Base-by-base conservation (phyloP, 2,113 vertebrate species). In the Boleophthalmus pectinirostris region DNA sequence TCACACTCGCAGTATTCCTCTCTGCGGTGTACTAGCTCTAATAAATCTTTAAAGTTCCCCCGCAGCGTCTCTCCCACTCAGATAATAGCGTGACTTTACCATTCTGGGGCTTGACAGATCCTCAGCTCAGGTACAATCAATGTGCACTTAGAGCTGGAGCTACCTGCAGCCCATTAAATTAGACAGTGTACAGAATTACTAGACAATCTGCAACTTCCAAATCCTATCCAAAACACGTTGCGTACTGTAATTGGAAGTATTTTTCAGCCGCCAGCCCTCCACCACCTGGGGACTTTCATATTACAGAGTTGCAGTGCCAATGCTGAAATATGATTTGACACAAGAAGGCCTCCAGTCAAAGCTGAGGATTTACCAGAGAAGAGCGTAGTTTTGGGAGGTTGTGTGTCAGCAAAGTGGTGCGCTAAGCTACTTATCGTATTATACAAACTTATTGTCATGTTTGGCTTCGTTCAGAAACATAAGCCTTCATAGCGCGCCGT, bases 371-470 rank as follows among this genome's bases (percentile, higher is more conserved):
- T 77, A 58, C 56, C 9, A 23, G 13, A 49, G 54, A 49, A 33
- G 76, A 81, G 65, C 70, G 66, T 61, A 29, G 77, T 82, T 85
- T 43, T 81, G 66, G 24, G 60, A 79, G 81, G 73, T 78, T 84
- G 75, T 68, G 85, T 86, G 85, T 87, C 82, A 83, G 83, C 45
- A 81, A 75, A 70, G 70, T 82, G 73, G 78, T 82, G 75, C 70
- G 81, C 77, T 89, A 88, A 89, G 87, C 89, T 84, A 83, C 89
- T 90, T 90, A 89, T 81, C 35, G 73, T 72, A 82, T 90, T 87
- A 87, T 78, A 67, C 72, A 66, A 78, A 72, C 73, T 85, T 83
- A 85, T 90, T 86, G 87, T 88, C 77, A 69, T 85, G 70, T 80
- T 86, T 81, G 82, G 43, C 79, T 75, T 66, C 66, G 74, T 81